Percentiles rank a stretch among this genome's conserved stretches.
Evolutionary conservation across 1,140 invertebrate genomes (phyloP).

Genomic region (Pentalonia nigronervosa): DNA sequence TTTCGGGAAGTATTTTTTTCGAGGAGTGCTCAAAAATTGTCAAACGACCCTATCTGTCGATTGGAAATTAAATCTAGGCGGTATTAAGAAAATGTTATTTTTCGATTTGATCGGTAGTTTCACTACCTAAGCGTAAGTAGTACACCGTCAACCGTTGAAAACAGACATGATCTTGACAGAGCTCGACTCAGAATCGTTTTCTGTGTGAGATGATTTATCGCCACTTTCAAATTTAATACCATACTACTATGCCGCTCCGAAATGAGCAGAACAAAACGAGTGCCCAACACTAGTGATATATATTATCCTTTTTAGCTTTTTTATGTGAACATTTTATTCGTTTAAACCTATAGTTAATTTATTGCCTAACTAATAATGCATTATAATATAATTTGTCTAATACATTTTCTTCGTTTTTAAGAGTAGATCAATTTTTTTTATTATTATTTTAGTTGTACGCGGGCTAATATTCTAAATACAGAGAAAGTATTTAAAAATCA

Average conservation of each 20-base stretch:
- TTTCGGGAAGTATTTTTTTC: background rate
- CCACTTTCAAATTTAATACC: background rate
- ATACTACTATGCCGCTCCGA: background rate
- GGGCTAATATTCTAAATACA: no score
- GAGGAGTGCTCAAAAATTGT: background rate
- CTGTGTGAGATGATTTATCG: background rate
- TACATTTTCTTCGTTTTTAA: background rate
- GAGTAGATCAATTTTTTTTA: background rate
- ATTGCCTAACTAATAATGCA: background rate
- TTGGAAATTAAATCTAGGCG: background rate
- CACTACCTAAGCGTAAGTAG: background rate
- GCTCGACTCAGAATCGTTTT: background rate
- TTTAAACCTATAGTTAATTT: background rate
- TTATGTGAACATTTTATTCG: background rate
- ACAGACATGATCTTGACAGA: background rate
- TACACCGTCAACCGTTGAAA: background rate
- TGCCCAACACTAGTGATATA: background rate
- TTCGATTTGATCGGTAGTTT: background rate
- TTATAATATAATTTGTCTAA: background rate
- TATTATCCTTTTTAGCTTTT: background rate
- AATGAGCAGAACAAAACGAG: background rate
- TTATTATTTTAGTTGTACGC: background rate
- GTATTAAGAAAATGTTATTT: background rate
- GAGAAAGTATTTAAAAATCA: background rate
- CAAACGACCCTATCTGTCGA: background rate